Evolutionary conservation across 2,888 invertebrate species (phyloP).

Genomic region (Tanypteryx hageni): DNA sequence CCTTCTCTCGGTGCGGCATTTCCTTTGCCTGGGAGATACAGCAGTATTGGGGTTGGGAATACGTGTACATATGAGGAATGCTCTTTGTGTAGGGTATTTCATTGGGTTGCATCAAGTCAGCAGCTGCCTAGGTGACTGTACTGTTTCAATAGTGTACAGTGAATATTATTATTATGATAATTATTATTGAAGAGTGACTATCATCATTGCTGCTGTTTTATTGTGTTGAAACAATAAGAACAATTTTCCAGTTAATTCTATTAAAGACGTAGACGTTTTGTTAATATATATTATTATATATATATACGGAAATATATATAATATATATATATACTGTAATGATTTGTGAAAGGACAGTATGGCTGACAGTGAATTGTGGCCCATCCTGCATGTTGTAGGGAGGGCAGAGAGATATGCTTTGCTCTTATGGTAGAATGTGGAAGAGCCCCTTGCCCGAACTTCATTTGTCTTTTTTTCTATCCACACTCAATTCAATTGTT

Average conservation of each 20-base stretch:
- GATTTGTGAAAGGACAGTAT: conserved; percentile 58
- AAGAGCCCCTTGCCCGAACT: conserved; percentile 51
- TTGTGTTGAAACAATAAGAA: conserved; percentile 66
- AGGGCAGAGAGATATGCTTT: conserved; percentile 48
- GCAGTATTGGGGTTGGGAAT: conserved; percentile 34
- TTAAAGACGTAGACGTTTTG: conserved; percentile 63
- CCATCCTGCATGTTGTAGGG: conserved; percentile 56
- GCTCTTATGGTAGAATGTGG: conserved; percentile 51
- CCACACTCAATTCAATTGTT: conserved; percentile 31
- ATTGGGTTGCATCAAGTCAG: conserved; percentile 52
- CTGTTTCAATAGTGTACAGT: conserved; percentile 65
- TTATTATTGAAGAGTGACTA: conserved; percentile 64
- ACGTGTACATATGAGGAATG: conserved; percentile 50
- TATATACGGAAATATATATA: conserved; percentile 58
- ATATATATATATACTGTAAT: conserved; percentile 56
- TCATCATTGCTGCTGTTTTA: conserved; percentile 64
- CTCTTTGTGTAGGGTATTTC: conserved; percentile 33
- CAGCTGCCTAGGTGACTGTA: conserved; percentile 55
- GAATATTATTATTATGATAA: conserved; percentile 53
- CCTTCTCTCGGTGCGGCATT: conserved; percentile 47
- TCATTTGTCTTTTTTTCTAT: conserved; percentile 55
- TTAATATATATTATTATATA: conserved; percentile 52
- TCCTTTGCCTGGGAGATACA: conserved; percentile 57
- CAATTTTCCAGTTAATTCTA: conserved; percentile 65
- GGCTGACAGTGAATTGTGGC: conserved; percentile 43